Percentiles rank a stretch among this genome's conserved stretches.
Conservation (phyloP, 2,888 invertebrate genomes). For the Flexamia atlantica region DNA sequence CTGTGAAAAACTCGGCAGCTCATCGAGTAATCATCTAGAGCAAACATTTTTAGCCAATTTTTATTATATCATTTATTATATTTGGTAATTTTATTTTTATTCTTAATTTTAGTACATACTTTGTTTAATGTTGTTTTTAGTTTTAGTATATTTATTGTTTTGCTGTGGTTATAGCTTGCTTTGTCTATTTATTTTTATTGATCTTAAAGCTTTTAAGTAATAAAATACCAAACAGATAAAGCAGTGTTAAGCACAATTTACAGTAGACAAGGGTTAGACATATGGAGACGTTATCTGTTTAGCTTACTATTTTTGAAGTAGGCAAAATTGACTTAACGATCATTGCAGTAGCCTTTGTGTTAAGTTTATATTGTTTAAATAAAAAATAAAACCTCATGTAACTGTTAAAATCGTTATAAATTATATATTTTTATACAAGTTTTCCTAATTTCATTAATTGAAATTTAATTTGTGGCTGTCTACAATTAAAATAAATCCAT, state of each 20-base stretch:
- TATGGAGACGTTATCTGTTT: not conserved
- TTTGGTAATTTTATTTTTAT: not conserved
- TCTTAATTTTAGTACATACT: not conserved
- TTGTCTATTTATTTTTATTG: not conserved
- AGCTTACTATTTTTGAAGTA: not conserved
- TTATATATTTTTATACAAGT: constrained; percentile 7
- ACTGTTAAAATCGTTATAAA: not conserved
- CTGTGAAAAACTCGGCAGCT: not conserved
- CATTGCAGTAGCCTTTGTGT: too few species aligned
- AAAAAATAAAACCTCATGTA: not conserved
- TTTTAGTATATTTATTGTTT: constrained; percentile 12
- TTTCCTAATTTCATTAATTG: not conserved
- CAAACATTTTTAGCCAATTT: not conserved
- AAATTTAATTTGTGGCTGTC: not conserved
- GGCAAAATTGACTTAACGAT: too few species aligned
- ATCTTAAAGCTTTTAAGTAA: not conserved
- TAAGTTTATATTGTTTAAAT: too few species aligned
- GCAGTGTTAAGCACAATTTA: constrained; percentile 1
- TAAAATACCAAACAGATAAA: constrained; percentile 6
- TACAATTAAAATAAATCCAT: not conserved
- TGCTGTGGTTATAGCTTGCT: not conserved
- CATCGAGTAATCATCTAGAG: not conserved
- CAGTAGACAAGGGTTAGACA: not conserved
- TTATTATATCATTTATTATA: not conserved
- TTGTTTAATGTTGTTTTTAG: not conserved